phyloP scores from a whole-genome alignment of 37 sponge, comb jelly and placozoan genomes.

The Bolinopsis microptera region DNA sequence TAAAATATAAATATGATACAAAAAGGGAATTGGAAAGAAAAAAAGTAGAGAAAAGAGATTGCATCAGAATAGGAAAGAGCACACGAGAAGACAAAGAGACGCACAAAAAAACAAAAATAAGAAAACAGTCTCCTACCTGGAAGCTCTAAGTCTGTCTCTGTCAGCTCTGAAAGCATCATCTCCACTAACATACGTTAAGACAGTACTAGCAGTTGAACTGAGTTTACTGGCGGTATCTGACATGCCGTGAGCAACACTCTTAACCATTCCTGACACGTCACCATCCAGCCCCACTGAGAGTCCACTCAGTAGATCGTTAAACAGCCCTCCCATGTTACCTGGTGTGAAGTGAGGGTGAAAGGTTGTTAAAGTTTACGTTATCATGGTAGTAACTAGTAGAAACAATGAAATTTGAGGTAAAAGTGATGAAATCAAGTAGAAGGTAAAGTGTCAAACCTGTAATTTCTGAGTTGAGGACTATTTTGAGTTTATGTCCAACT shows the following conservation, averaged over 20 bases:
- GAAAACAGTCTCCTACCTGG: too few relatives aligned
- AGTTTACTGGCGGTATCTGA: slow-evolving; percentile 90
- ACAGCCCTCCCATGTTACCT: slow-evolving; percentile 89
- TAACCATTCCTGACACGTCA: slow-evolving; percentile 80
- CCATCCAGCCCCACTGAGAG: slow-evolving; percentile 75
- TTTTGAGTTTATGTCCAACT: neutral
- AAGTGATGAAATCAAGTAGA: neutral
- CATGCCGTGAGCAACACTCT: slow-evolving; percentile 90
- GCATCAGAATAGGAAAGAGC: too few relatives aligned
- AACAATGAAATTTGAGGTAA: neutral
- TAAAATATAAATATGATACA: neutral
- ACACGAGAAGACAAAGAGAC: too few relatives aligned
- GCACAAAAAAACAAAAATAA: too few relatives aligned
- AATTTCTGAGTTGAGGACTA: slow-evolving; percentile 51
- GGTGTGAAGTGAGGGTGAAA: slow-evolving; percentile 68
- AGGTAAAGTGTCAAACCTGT: neutral
- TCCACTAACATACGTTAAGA: slow-evolving; percentile 74
- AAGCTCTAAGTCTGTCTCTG: slow-evolving; percentile 6
- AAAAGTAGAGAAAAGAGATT: neutral
- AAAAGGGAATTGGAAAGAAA: neutral
- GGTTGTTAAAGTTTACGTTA: neutral
- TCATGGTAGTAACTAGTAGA: neutral
- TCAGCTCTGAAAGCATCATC: slow-evolving; percentile 78
- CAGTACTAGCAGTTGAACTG: slow-evolving; percentile 29
- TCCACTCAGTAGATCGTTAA: slow-evolving; percentile 83